Evolutionary conservation across 2,797 vertebrate species (phyloP).

Genomic region (Orientallactaga sibirica): DNA sequence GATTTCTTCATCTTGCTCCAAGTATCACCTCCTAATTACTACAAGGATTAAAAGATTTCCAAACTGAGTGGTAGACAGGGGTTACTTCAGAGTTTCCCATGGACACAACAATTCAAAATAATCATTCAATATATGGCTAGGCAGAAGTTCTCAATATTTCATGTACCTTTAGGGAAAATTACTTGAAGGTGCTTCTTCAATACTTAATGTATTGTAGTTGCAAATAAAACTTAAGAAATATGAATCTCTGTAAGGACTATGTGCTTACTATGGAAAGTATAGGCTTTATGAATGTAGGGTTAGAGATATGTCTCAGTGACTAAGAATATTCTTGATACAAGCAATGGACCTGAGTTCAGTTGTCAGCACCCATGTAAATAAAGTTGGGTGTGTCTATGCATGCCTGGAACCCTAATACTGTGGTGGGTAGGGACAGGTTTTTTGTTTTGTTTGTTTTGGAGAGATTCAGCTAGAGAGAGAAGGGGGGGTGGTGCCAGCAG

Average conservation of each 20-base stretch:
- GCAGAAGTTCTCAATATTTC: not conserved
- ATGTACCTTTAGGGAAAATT: not conserved
- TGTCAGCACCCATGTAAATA: too few relatives aligned
- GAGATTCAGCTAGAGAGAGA: too few relatives aligned
- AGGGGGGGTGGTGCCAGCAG: too few relatives aligned
- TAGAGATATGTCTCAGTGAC: not conserved
- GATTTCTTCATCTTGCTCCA: not conserved
- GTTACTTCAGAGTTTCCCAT: not conserved
- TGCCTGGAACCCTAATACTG: too few relatives aligned
- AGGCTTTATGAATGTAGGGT: too few relatives aligned
- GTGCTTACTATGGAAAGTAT: not conserved
- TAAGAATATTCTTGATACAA: not conserved
- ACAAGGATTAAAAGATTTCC: not conserved
- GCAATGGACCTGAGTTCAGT: too few relatives aligned
- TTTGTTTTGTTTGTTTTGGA: too few relatives aligned
- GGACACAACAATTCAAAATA: not conserved
- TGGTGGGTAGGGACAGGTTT: too few relatives aligned
- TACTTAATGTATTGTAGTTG: not conserved
- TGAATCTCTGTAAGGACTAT: not conserved
- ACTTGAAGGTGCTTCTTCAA: not conserved
- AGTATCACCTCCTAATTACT: not conserved
- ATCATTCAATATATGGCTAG: not conserved
- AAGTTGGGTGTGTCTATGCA: too few relatives aligned
- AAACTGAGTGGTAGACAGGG: not conserved
- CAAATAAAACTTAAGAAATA: slow-evolving; percentile 10